Evolutionary conservation across 2,797 vertebrate species (phyloP).

Genomic region (Enteromius thamalakanensis): DNA sequence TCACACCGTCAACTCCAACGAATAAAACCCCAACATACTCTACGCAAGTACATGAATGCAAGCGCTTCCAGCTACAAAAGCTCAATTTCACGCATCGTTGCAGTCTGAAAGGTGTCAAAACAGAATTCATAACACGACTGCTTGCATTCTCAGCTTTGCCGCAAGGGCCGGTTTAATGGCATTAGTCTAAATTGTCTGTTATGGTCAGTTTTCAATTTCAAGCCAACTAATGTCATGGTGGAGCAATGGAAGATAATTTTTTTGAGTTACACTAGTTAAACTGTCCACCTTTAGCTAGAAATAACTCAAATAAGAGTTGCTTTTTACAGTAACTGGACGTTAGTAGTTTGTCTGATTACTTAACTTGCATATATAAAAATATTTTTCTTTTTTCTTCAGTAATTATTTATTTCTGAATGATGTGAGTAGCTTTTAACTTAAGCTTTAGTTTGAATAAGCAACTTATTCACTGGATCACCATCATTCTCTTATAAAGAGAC

Average conservation of each 20-base stretch:
- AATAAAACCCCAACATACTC: not conserved
- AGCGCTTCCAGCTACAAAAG: conserved; percentile 17
- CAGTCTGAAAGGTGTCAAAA: conserved; percentile 3
- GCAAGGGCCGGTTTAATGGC: not conserved
- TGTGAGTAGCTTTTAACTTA: not conserved
- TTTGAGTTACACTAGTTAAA: not conserved
- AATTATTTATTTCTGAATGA: not conserved
- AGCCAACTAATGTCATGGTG: not conserved
- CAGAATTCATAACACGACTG: not conserved
- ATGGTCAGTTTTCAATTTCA: not conserved
- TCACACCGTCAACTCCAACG: not conserved
- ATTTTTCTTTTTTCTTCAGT: not conserved
- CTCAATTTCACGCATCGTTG: conserved; percentile 23
- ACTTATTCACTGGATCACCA: not conserved
- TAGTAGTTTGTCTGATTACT: not conserved
- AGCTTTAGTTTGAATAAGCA: not conserved
- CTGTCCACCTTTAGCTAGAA: not conserved
- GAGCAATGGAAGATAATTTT: not conserved
- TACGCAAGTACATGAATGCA: not conserved
- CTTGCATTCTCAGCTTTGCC: not conserved
- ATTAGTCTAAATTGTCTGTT: conserved; percentile 7
- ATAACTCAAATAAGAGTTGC: not conserved
- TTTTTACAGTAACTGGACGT: not conserved
- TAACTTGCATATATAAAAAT: too few relatives aligned
- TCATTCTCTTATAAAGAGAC: not conserved